Conservation (phyloP, 2,113 vertebrate genomes). For the Scatophagus argus region DNA sequence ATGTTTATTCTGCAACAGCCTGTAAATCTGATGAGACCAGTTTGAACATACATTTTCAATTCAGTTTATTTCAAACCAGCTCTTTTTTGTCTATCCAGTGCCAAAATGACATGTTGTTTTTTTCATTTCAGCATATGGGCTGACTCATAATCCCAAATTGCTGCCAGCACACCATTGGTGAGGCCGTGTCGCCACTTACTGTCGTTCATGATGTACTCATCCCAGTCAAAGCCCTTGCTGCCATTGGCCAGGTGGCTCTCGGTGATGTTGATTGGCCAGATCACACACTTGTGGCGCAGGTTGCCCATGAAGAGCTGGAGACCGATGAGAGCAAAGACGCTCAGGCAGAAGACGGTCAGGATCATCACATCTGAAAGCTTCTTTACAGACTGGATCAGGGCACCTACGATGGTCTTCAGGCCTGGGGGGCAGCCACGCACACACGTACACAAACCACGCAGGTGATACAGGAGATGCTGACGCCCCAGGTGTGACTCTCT, state of each 20-base stretch:
- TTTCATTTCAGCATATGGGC: conserved; percentile 52
- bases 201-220: conserved; percentile 95
- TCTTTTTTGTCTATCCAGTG: conserved; percentile 4
- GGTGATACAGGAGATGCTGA: conserved; percentile 65
- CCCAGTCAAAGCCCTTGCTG: conserved; percentile 93
- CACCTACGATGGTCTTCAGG: conserved; percentile 98
- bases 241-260: conserved; percentile 89
- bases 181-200: conserved; percentile 85
- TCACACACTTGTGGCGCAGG: conserved; percentile 95
- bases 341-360: conserved; percentile 98
- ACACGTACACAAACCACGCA: conserved; percentile 63
- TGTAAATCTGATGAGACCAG: conserved; percentile 5
- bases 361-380: conserved; percentile 99
- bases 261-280: conserved; percentile 93
- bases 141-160: conserved; percentile 42
- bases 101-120: conserved; percentile 60
- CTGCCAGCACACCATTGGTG: conserved; percentile 47
- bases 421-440: conserved; percentile 82
- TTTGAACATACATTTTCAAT: conserved; percentile 8
- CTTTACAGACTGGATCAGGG: conserved; percentile 99
- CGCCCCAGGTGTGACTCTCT: conserved; percentile 26
- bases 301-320: conserved; percentile 99
- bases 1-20: conserved; percentile 22
- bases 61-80: conserved; percentile 18
- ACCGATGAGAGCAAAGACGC: conserved; percentile 97